Conservation (phyloP, 1,140 invertebrate species). For the Luehdorfia chinensis region DNA sequence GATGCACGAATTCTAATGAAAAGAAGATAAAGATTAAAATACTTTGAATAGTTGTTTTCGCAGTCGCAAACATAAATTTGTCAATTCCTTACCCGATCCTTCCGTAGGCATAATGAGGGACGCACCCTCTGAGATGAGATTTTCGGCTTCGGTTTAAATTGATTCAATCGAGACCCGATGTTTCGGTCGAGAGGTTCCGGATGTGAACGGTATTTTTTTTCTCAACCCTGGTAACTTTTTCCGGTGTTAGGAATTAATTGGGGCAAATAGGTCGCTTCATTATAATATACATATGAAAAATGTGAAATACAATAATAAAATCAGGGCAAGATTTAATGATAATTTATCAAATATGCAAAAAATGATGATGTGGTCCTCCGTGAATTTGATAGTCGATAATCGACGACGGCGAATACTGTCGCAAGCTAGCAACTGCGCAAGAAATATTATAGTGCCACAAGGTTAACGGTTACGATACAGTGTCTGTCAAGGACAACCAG, state of each 20-base stretch:
- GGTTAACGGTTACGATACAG: no score
- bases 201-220: constrained; percentile 35
- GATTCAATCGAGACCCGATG: constrained; percentile 70
- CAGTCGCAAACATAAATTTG: constrained; percentile 37
- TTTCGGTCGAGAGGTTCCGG: constrained; percentile 54
- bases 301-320: no score
- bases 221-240: constrained; percentile 34
- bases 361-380: no score
- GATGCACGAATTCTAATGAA: constrained; percentile 10
- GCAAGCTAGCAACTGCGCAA: no score
- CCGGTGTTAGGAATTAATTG: constrained; percentile 50
- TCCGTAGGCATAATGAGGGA: constrained; percentile 73
- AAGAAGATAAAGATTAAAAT: constrained; percentile 22
- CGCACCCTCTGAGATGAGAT: constrained; percentile 65
- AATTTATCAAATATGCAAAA: no score
- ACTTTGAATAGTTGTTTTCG: constrained; percentile 14
- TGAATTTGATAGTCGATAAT: no score
- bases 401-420: no score
- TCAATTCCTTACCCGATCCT: constrained; percentile 58
- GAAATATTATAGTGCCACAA: no score
- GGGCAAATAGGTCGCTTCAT: constrained; percentile 31
- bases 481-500: no score
- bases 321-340: no score
- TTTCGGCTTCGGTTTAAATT: constrained; percentile 67
- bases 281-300: no score